Evolutionary conservation across 2,797 vertebrate genomes (phyloP).

Genomic region (Fistularia commersonii): DNA sequence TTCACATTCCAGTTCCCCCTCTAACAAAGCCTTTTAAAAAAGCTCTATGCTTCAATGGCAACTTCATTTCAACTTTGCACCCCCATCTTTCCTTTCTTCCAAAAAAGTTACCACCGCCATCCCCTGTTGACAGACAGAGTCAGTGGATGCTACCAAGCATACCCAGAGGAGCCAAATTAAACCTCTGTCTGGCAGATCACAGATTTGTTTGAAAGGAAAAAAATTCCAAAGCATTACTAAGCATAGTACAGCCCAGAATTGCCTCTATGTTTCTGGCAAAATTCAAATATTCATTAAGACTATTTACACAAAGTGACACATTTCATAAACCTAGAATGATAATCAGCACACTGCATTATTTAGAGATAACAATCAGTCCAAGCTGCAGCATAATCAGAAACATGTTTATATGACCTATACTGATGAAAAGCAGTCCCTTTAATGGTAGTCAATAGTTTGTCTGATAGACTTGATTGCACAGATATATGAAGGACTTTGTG

Average conservation of each 20-base stretch:
- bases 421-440: no score
- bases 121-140: conserved; percentile 9
- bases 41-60: conserved; percentile 35
- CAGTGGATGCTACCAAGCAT: conserved; percentile 27
- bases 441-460: no score
- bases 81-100: conserved; percentile 38
- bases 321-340: no score
- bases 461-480: background rate
- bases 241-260: conserved; percentile 1
- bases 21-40: conserved; percentile 12
- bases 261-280: conserved; percentile 14
- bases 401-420: no score
- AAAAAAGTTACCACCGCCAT: conserved; percentile 29
- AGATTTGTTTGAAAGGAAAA: conserved; percentile 21
- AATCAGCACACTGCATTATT: no score
- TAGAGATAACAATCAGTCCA: no score
- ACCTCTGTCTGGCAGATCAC: conserved; percentile 47
- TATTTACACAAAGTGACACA: no score
- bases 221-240: no score
- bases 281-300: background rate
- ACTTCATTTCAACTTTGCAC: conserved; percentile 50
- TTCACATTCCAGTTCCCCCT: conserved; percentile 21
- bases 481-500: background rate
- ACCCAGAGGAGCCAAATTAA: conserved; percentile 31
- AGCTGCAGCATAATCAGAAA: no score